These are phyloP conservation scores for Eretmocerus hayati DNA, from an alignment of 2,888 invertebrate genomes.

Conservation along the genomic window DNA sequence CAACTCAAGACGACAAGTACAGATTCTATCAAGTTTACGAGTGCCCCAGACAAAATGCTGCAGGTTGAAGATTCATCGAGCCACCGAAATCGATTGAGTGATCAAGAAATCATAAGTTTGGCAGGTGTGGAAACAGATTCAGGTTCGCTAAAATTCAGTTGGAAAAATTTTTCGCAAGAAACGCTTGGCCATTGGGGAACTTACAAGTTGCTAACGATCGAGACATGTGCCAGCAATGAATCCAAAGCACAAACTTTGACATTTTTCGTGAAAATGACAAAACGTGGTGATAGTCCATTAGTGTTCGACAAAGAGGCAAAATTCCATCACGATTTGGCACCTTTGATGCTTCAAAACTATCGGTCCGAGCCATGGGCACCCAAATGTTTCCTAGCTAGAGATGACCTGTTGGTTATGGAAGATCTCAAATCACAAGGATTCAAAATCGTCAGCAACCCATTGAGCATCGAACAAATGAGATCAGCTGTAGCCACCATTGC, in stretches of 20 bases:
- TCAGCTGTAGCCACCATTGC: conserved; percentile 30
- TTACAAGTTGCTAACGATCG: conserved; percentile 5
- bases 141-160: no score
- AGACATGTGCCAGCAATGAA: conserved; percentile 20
- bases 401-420: conserved; percentile 4
- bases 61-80: no score
- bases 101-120: no score
- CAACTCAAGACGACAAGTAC: no score
- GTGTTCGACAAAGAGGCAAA: conserved; percentile 2
- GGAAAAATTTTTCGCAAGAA: conserved; percentile 4
- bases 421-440: conserved; percentile 1
- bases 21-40: no score
- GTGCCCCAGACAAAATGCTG: no score
- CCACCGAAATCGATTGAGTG: no score
- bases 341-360: background rate
- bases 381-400: conserved; percentile 4
- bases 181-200: conserved; percentile 7
- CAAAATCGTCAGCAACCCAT: background rate
- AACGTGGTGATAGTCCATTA: no score
- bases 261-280: conserved; percentile 7
- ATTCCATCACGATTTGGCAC: conserved; percentile 1
- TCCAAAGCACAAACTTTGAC: conserved; percentile 17
- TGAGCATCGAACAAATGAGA: conserved; percentile 21
- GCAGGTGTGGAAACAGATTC: no score
- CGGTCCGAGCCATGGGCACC: conserved; percentile 1